Evolutionary conservation across 1,140 invertebrate species (phyloP).

Genomic region (Agrypnia vestita): DNA sequence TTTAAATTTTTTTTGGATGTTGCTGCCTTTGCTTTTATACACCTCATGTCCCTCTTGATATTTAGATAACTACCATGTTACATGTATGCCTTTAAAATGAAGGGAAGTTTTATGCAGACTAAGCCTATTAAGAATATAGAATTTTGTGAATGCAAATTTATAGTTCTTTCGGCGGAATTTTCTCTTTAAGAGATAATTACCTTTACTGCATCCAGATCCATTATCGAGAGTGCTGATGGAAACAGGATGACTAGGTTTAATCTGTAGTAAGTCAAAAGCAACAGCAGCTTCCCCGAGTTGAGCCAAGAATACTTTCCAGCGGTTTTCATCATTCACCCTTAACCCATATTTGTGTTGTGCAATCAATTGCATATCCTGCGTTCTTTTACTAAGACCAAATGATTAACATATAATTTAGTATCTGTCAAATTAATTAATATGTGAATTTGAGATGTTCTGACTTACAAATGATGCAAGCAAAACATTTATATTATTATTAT

Average conservation of each 20-base stretch:
- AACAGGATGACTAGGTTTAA: conserved; percentile 74
- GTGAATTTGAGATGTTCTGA: too few species aligned
- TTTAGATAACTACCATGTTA: too few species aligned
- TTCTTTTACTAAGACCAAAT: conserved; percentile 69
- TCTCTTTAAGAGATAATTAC: conserved; percentile 54
- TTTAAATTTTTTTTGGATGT: too few species aligned
- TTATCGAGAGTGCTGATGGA: conserved; percentile 67
- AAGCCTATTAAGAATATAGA: too few species aligned
- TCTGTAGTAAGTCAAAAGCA: conserved; percentile 78
- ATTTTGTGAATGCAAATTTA: background rate
- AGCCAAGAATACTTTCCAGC: conserved; percentile 68
- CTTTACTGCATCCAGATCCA: conserved; percentile 67
- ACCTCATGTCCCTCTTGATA: too few species aligned
- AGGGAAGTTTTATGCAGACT: too few species aligned
- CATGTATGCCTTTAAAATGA: too few species aligned
- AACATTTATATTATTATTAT: too few species aligned
- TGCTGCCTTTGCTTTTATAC: too few species aligned
- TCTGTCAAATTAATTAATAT: background rate
- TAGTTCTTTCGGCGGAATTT: background rate
- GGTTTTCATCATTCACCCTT: conserved; percentile 67
- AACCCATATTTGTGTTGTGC: conserved; percentile 77
- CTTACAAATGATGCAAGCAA: too few species aligned
- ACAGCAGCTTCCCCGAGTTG: conserved; percentile 76
- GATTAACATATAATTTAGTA: background rate
- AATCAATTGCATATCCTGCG: conserved; percentile 75